Conservation (phyloP, 1,140 invertebrate genomes). For the Drosophila arawakana region DNA sequence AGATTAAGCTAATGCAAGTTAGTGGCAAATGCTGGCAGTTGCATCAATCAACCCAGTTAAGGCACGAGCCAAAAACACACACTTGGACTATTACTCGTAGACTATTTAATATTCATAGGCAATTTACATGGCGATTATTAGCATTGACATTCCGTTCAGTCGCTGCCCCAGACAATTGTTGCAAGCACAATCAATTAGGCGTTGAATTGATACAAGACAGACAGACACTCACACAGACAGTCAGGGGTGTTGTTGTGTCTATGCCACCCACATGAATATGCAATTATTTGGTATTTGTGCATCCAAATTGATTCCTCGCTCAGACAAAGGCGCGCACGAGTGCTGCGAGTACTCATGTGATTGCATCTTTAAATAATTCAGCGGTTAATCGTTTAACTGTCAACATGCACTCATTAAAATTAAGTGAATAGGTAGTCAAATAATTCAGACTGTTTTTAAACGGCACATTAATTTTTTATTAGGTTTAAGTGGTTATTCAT, state of each 20-base stretch:
- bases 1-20: constrained; percentile 8
- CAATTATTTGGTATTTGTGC: constrained; percentile 47
- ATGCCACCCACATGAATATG: constrained; percentile 44
- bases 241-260: constrained; percentile 2
- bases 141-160: constrained; percentile 74
- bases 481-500: neutral
- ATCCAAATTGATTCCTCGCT: constrained; percentile 44
- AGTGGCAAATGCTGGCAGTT: neutral
- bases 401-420: constrained; percentile 28
- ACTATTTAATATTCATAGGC: constrained; percentile 66
- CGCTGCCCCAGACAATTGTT: constrained; percentile 71
- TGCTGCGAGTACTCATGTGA: constrained; percentile 32
- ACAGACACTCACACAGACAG: constrained; percentile 2
- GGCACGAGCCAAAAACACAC: constrained; percentile 54
- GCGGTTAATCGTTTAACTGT: constrained; percentile 27
- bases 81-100: constrained; percentile 47
- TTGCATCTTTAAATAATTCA: constrained; percentile 29
- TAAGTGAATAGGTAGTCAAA: constrained; percentile 12
- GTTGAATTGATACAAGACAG: constrained; percentile 49
- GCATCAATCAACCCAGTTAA: constrained; percentile 1
- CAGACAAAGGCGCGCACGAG: constrained; percentile 18
- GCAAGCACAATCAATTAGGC: constrained; percentile 76
- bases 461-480: too few species aligned
- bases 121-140: constrained; percentile 80
- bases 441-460: neutral